These are phyloP conservation scores for Ispidina picta DNA, from an alignment of 2,797 vertebrate genomes.

Conservation along the genomic window DNA sequence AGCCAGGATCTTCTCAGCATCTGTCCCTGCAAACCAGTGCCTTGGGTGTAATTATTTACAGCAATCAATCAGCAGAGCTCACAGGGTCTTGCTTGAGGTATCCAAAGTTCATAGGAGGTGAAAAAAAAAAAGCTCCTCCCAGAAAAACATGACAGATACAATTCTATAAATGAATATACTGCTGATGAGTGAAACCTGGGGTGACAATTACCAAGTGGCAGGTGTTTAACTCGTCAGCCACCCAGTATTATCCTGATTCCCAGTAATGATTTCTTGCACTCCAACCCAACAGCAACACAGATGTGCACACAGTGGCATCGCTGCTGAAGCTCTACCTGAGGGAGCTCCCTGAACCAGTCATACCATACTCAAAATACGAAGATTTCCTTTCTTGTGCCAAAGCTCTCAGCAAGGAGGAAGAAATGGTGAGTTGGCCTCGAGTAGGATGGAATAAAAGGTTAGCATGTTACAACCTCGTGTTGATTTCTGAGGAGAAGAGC, in stretches of 20 bases:
- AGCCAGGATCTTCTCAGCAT: background rate
- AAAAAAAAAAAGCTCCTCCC: background rate
- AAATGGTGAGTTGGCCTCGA: conserved; percentile 81
- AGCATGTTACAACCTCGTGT: background rate
- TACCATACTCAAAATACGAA: conserved; percentile 93
- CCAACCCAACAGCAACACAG: conserved; percentile 86
- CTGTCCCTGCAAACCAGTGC: background rate
- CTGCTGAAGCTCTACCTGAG: conserved; percentile 95
- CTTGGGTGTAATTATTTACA: background rate
- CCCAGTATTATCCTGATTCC: background rate
- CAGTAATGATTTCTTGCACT: background rate
- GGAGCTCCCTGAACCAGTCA: conserved; percentile 94
- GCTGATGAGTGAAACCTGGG: background rate
- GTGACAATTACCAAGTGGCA: background rate
- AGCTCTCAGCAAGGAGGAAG: conserved; percentile 90
- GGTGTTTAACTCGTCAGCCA: background rate
- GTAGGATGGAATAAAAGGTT: background rate
- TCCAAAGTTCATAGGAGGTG: background rate
- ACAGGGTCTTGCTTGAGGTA: background rate
- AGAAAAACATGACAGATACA: background rate
- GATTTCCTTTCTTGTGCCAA: conserved; percentile 93
- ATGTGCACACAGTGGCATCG: conserved; percentile 96
- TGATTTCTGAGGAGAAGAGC: background rate
- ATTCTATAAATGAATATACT: background rate
- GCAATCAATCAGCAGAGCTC: background rate